Evolutionary conservation across 2,797 vertebrate species (phyloP), one percentile per base, ranked within the genome.

Genomic region (Neosilurus hyrtlii): DNA sequence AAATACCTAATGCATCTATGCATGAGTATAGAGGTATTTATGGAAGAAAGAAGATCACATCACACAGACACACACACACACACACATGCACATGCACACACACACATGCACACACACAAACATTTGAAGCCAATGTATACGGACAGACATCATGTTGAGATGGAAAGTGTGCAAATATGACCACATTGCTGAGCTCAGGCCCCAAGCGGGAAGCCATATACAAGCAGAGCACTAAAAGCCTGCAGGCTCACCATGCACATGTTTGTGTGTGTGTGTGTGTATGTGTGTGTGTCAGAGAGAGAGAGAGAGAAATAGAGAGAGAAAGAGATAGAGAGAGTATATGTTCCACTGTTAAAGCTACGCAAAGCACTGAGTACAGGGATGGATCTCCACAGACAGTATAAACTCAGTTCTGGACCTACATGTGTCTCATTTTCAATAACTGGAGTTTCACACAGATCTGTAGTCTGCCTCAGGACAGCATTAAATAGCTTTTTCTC

Each of bases 151-250:
- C 83, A 73, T 49, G 22, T 63, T 84, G 70, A 81, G 62, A 71
- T 51, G 65, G 76, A 83, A 52, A 72, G 66, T 62, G 54, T 67
- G 66, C 82, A 73, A 87, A 83, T 67, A 74, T 52, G 77, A 24
- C 84, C 85, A 75, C 74, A 80, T 67, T 74, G 67, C 70, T 49
- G 83, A 84, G 71, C 18, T 74, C 83, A 80, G 82, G 77, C 70
- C 56, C 18, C 68, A 52, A 18, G 30, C 9, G 80, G 56, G 52
- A 73, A 77, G 72, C 80, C 51, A 16, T 20, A 24, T 81, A 68
- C 26, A 79, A 73, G 51, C 65, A 65, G 37, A 83, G 83, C 52
- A 20, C 83, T 88, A 79, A 80, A 84, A 63, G 68, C 80, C 73
- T 61, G 51, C 82, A 68, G 80, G 83, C 20, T 62, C 73, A 68